phyloP scores from a whole-genome alignment of 2,113 vertebrate genomes.

The Opisthocomus hoazin region DNA sequence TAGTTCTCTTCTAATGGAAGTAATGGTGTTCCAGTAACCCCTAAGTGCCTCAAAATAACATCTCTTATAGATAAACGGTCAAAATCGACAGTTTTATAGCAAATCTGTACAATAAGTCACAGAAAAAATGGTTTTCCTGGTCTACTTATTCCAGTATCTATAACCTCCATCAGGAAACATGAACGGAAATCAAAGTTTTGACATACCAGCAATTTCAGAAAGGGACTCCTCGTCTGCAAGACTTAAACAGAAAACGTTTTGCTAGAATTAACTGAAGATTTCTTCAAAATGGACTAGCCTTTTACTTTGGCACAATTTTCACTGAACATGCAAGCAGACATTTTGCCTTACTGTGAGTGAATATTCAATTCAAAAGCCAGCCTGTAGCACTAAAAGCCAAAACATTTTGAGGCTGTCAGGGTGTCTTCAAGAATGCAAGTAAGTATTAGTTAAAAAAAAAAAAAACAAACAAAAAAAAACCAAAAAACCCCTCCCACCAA shows the following conservation, averaged over 20 bases:
- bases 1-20: not conserved
- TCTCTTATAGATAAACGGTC: not conserved
- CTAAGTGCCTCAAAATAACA: not conserved
- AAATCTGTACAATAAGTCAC: not conserved
- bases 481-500: not conserved
- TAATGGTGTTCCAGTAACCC: not conserved
- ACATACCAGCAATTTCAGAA: not conserved
- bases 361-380: not conserved
- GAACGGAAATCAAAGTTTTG: not conserved
- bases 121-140: not conserved
- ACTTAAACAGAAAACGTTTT: not conserved
- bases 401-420: not conserved
- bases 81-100: not conserved
- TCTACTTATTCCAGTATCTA: not conserved
- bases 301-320: not conserved
- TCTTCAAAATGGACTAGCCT: not conserved
- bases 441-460: not conserved
- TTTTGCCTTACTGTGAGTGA: not conserved
- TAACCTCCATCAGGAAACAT: not conserved
- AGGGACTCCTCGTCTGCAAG: not conserved
- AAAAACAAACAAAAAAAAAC: not conserved
- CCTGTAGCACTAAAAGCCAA: not conserved
- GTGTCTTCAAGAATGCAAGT: not conserved
- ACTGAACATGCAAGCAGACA: fast-evolving
- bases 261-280: not conserved